Evolutionary conservation across 2,113 vertebrate species (phyloP).

Genomic region (Psophia crepitans): DNA sequence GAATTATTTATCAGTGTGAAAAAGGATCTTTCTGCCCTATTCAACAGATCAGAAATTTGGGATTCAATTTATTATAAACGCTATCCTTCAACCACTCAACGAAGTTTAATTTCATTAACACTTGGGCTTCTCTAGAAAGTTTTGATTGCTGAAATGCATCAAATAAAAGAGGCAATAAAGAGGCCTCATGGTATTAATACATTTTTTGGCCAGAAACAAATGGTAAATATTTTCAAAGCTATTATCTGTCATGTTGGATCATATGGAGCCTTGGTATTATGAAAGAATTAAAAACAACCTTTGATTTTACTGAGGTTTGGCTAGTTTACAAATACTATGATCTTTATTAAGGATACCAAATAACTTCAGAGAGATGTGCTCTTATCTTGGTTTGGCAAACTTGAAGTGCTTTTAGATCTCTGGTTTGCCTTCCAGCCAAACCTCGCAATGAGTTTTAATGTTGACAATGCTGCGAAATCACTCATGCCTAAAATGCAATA

Average conservation of each 20-base stretch:
- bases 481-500: constrained; percentile 45
- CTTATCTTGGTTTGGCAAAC: constrained; percentile 69
- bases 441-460: constrained; percentile 10
- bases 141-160: constrained; percentile 24
- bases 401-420: constrained; percentile 40
- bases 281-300: constrained; percentile 52
- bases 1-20: not conserved
- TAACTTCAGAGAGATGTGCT: constrained; percentile 60
- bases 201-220: constrained; percentile 41
- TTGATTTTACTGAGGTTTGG: constrained; percentile 68
- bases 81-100: not conserved
- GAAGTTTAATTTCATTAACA: constrained; percentile 11
- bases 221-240: constrained; percentile 44
- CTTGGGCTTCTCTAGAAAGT: constrained; percentile 4
- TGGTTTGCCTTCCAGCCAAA: constrained; percentile 57
- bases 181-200: not conserved
- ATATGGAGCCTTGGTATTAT: constrained; percentile 34
- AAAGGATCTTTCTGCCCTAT: not conserved
- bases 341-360: constrained; percentile 58
- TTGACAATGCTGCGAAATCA: constrained; percentile 51
- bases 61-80: not conserved
- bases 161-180: constrained; percentile 6
- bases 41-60: not conserved
- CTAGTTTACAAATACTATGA: constrained; percentile 42
- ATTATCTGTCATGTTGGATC: constrained; percentile 48